phyloP scores from a whole-genome alignment of 1,140 invertebrate species.

The Penaeus japonicus region DNA sequence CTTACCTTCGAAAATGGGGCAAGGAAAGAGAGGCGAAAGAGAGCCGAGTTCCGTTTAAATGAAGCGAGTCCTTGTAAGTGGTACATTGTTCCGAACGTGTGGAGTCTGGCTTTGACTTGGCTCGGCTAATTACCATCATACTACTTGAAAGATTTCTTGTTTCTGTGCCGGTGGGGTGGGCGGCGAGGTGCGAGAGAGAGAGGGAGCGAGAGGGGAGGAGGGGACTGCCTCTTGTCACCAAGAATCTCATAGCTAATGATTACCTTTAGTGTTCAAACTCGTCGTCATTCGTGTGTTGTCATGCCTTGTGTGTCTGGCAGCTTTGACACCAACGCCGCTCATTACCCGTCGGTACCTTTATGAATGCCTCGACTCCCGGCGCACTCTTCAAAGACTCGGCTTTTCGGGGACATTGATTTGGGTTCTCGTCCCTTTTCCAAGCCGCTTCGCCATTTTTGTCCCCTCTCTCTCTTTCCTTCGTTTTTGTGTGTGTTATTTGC shows the following conservation, averaged over 20 bases:
- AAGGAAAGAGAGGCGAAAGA: no score
- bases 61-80: neutral
- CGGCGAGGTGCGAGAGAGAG: neutral
- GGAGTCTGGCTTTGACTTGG: neutral
- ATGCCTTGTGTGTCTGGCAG: neutral
- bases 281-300: neutral
- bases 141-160: neutral
- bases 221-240: neutral
- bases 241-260: conserved; percentile 33
- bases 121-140: neutral
- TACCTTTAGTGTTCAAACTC: conserved; percentile 35
- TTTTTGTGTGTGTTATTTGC: no score
- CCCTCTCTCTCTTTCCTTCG: no score
- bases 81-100: neutral
- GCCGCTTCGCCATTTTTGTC: no score
- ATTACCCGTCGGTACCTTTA: no score
- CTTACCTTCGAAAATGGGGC: no score
- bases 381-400: no score
- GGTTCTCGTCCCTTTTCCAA: no score
- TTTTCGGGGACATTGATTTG: no score
- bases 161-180: neutral
- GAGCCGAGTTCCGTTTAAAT: no score
- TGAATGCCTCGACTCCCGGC: no score
- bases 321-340: no score
- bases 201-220: neutral